Percentiles rank a stretch among this genome's conserved stretches.
These are phyloP conservation scores for Drosophila ficusphila DNA, from an alignment of 1,140 invertebrate genomes.

Conservation along the genomic window DNA sequence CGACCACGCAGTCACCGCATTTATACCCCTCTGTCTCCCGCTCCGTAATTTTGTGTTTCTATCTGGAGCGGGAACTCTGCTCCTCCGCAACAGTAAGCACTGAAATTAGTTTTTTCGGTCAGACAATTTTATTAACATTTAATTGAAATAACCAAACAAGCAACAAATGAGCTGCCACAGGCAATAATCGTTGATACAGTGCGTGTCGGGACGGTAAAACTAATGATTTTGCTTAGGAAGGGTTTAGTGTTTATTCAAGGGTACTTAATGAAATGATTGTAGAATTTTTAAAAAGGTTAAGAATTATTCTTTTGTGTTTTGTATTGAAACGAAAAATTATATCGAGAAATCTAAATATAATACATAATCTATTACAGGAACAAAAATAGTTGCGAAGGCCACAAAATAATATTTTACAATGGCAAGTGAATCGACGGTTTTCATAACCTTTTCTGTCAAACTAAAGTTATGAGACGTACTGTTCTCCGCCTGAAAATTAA, in stretches of 20 bases:
- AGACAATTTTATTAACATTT: constrained; percentile 77
- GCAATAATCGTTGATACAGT: constrained; percentile 5
- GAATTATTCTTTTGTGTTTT: too few species aligned
- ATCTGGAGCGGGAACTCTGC: background rate
- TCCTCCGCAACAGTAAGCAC: constrained; percentile 37
- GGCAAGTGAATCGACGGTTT: too few species aligned
- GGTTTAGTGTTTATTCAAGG: too few species aligned
- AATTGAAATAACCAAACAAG: constrained; percentile 71
- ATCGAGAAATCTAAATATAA: too few species aligned
- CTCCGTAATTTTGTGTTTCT: constrained; percentile 21
- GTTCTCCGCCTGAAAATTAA: constrained; percentile 20
- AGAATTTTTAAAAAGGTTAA: too few species aligned
- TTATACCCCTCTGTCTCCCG: background rate
- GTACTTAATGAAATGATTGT: too few species aligned
- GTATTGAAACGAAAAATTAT: too few species aligned
- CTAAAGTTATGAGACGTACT: background rate
- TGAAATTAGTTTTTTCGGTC: constrained; percentile 67
- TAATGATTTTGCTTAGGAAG: too few species aligned
- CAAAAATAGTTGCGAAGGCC: too few species aligned
- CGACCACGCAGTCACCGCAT: constrained; percentile 43
- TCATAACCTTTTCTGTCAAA: background rate
- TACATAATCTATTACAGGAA: too few species aligned
- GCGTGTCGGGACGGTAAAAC: background rate
- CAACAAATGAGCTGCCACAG: constrained; percentile 58
- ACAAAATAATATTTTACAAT: too few species aligned